Percentiles rank a stretch among this genome's conserved stretches.
These are phyloP conservation scores for Lophura nycthemera DNA, from an alignment of 2,113 vertebrate species.

Conservation along the genomic window DNA sequence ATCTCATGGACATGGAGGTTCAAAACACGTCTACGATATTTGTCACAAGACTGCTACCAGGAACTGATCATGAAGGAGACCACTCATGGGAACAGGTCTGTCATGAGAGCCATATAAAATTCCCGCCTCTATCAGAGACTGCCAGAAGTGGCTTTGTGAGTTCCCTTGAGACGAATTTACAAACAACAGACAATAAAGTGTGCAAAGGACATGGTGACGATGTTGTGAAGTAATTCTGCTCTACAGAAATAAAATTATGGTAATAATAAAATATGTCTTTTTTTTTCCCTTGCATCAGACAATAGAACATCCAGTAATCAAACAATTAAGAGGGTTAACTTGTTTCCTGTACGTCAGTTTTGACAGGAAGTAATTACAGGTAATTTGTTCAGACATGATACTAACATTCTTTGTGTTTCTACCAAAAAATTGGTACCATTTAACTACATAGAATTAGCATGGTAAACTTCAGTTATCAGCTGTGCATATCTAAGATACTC, in stretches of 20 bases:
- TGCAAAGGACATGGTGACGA: background rate
- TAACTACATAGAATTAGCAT: background rate
- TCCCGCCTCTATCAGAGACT: background rate
- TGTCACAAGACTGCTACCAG: background rate
- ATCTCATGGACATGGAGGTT: background rate
- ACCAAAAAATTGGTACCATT: background rate
- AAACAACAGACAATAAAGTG: conserved; percentile 34
- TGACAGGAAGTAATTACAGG: conserved; percentile 45
- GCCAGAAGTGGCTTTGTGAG: background rate
- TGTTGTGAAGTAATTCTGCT: background rate
- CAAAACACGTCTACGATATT: background rate
- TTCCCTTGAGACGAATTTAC: conserved; percentile 21
- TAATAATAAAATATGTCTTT: background rate
- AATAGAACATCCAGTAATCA: conserved; percentile 19
- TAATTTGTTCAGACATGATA: conserved; percentile 17
- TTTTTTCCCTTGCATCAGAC: background rate
- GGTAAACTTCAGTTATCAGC: background rate
- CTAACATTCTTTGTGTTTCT: conserved; percentile 18
- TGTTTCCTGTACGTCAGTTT: background rate
- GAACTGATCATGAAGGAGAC: background rate
- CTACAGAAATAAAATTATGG: background rate
- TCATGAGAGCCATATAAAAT: background rate
- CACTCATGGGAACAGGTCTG: background rate
- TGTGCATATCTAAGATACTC: background rate
- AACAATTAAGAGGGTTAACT: background rate